Conservation (phyloP, 2,888 invertebrate genomes). For the Julus scandinavius region DNA sequence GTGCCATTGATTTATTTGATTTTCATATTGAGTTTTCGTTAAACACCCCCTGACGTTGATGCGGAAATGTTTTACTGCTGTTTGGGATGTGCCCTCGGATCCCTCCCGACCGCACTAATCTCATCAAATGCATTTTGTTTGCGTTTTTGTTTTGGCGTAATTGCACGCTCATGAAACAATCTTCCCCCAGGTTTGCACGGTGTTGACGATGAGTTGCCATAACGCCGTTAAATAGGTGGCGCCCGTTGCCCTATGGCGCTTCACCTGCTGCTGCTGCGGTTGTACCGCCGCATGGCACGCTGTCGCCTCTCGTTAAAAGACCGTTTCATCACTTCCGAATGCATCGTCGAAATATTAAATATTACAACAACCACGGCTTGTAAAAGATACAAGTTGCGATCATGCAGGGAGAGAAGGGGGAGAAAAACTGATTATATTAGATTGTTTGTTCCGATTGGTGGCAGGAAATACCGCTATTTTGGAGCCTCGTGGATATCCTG, state of each 20-base stretch:
- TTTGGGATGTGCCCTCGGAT: background rate
- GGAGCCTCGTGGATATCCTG: constrained; percentile 29
- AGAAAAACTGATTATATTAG: constrained; percentile 25
- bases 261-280: constrained; percentile 21
- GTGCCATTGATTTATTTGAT: constrained; percentile 40
- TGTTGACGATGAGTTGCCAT: background rate
- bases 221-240: background rate
- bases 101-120: constrained; percentile 24
- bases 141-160: constrained; percentile 40
- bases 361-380: background rate
- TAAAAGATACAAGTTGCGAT: background rate
- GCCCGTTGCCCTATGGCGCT: constrained; percentile 43
- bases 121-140: constrained; percentile 30
- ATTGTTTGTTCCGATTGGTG: constrained; percentile 46
- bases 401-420: background rate
- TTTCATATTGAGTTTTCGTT: constrained; percentile 29
- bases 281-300: constrained; percentile 13
- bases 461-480: constrained; percentile 34
- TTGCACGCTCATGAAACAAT: constrained; percentile 6
- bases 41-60: background rate
- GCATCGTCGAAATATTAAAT: constrained; percentile 34
- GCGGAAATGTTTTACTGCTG: no score
- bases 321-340: constrained; percentile 43
- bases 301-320: constrained; percentile 39
- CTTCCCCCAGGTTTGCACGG: constrained; percentile 3